Percentiles rank a stretch among this genome's conserved stretches.
Evolutionary conservation across 2,113 vertebrate species (phyloP).

Genomic region (Phalacrocorax carbo): DNA sequence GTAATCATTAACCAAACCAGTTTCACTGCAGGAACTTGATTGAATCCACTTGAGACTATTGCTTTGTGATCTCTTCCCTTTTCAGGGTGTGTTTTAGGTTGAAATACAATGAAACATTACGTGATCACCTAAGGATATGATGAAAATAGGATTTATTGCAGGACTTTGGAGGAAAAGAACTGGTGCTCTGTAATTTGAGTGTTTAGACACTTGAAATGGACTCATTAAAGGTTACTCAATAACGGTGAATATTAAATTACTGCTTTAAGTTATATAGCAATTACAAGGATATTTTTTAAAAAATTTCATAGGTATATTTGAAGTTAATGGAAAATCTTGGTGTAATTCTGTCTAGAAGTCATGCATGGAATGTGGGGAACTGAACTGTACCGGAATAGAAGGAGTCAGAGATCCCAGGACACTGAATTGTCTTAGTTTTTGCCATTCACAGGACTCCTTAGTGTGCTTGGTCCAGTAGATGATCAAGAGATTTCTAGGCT

Average conservation of each 20-base stretch:
- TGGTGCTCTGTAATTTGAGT: background rate
- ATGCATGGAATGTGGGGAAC: background rate
- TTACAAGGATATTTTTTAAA: background rate
- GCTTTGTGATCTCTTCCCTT: background rate
- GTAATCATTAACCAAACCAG: constrained; percentile 4
- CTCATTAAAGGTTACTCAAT: background rate
- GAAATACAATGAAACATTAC: background rate
- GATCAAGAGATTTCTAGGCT: background rate
- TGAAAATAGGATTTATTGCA: background rate
- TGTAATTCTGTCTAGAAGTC: background rate
- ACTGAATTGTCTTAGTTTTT: background rate
- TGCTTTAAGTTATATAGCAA: background rate
- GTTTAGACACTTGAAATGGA: background rate
- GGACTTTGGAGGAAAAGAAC: background rate
- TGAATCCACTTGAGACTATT: background rate
- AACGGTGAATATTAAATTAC: background rate
- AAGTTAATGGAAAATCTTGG: background rate
- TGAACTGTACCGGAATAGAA: background rate
- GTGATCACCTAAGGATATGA: background rate
- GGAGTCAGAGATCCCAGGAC: background rate
- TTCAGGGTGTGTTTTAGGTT: background rate
- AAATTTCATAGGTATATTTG: background rate
- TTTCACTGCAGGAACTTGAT: constrained; percentile 12
- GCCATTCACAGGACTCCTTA: background rate
- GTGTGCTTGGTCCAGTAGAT: background rate